Conservation (phyloP, 1,140 invertebrate genomes). For the Limonius californicus region DNA sequence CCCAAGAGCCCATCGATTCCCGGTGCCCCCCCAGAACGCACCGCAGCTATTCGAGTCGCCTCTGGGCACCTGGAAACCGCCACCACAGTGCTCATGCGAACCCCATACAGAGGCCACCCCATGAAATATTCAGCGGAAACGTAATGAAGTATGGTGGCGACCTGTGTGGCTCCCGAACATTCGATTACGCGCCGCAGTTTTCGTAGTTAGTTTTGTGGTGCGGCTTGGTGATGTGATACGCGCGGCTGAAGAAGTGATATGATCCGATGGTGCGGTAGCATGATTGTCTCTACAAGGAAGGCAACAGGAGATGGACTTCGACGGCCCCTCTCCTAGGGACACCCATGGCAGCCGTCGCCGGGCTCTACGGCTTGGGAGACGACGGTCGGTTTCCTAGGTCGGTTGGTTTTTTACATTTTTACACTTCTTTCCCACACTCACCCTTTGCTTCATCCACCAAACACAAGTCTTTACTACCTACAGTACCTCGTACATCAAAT, state of each 20-base stretch:
- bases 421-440: too few relatives aligned
- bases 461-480: too few relatives aligned
- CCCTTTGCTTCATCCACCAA: too few relatives aligned
- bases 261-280: not conserved
- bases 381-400: constrained; percentile 43
- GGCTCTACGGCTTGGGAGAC: constrained; percentile 50
- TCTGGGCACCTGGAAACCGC: not conserved
- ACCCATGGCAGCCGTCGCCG: constrained; percentile 48
- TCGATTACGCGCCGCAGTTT: not conserved
- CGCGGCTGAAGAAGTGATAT: not conserved
- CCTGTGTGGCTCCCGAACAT: not conserved
- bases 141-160: not conserved
- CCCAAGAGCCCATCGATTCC: too few relatives aligned
- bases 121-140: not conserved
- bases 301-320: not conserved
- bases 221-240: not conserved
- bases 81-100: not conserved
- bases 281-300: not conserved
- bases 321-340: not conserved
- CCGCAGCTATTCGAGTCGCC: not conserved
- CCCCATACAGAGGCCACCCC: not conserved
- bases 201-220: not conserved
- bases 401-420: too few relatives aligned
- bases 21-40: not conserved
- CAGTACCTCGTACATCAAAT: too few relatives aligned